A percentile compares a stretch with the other conserved stretches of the same genome.
Evolutionary conservation across 2,797 vertebrate species (phyloP).

Genomic region (Melanotaenia nigrans): DNA sequence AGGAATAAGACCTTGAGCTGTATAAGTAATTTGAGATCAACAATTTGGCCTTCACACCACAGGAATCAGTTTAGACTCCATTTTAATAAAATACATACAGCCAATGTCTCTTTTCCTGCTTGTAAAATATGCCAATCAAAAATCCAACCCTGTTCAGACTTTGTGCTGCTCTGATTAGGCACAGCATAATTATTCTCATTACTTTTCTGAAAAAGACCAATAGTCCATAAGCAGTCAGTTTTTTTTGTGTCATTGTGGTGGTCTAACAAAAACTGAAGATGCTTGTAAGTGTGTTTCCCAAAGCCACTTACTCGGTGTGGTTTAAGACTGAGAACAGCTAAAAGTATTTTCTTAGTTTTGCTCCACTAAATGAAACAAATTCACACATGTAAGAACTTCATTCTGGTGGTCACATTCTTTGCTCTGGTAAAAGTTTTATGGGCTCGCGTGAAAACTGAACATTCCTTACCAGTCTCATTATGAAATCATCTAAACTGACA

Average conservation of each 20-base stretch:
- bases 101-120: constrained; percentile 50
- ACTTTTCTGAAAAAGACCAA: constrained; percentile 35
- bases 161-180: constrained; percentile 33
- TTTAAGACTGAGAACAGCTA: constrained; percentile 53
- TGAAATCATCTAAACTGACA: constrained; percentile 46
- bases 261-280: constrained; percentile 22
- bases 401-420: constrained; percentile 45
- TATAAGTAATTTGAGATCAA: constrained; percentile 76
- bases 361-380: constrained; percentile 45
- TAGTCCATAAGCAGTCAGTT: constrained; percentile 19
- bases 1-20: constrained; percentile 68
- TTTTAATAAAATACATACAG: constrained; percentile 63
- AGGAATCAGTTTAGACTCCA: constrained; percentile 65
- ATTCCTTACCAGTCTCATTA: constrained; percentile 48
- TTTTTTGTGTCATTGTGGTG: constrained; percentile 10
- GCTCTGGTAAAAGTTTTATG: constrained; percentile 46
- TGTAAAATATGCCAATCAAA: constrained; percentile 60
- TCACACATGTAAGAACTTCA: constrained; percentile 44
- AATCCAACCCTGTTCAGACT: constrained; percentile 50
- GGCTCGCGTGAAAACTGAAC: constrained; percentile 48
- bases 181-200: constrained; percentile 38
- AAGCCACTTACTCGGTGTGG: constrained; percentile 43
- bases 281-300: constrained; percentile 20
- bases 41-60: constrained; percentile 72
- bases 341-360: constrained; percentile 46